Conservation (phyloP, 2,888 invertebrate genomes). For the Corbicula japonica region DNA sequence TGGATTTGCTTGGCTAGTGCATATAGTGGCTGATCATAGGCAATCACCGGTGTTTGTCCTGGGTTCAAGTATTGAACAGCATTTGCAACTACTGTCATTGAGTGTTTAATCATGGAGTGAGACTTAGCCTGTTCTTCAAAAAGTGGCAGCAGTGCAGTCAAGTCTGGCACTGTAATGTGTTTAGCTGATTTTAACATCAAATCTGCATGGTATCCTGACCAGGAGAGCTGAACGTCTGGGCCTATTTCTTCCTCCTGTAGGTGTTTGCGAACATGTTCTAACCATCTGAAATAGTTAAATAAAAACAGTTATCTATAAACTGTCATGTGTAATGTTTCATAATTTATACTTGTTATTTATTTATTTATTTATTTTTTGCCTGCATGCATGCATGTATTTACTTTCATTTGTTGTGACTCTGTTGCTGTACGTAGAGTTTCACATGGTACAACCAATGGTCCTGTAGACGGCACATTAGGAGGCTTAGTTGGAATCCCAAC, state of each 20-base stretch:
- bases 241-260: neutral
- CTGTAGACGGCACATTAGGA: neutral
- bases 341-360: neutral
- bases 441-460: neutral
- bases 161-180: neutral
- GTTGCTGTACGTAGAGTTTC: neutral
- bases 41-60: neutral
- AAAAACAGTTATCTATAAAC: neutral
- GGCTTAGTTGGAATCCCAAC: neutral
- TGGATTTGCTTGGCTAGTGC: constrained; percentile 74
- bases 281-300: neutral
- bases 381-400: neutral
- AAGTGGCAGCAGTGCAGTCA: constrained; percentile 62
- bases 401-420: neutral
- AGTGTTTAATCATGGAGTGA: constrained; percentile 64
- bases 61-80: neutral
- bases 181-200: neutral
- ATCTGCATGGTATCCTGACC: constrained; percentile 55
- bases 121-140: constrained; percentile 66
- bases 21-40: constrained; percentile 69
- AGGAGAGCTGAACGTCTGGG: constrained; percentile 17
- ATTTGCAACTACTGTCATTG: neutral
- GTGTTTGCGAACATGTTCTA: neutral
- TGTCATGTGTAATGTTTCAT: neutral
- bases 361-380: constrained; percentile 1